Base-by-base conservation (phyloP, 2,113 vertebrate genomes). In the Prionailurus bengalensis region DNA sequence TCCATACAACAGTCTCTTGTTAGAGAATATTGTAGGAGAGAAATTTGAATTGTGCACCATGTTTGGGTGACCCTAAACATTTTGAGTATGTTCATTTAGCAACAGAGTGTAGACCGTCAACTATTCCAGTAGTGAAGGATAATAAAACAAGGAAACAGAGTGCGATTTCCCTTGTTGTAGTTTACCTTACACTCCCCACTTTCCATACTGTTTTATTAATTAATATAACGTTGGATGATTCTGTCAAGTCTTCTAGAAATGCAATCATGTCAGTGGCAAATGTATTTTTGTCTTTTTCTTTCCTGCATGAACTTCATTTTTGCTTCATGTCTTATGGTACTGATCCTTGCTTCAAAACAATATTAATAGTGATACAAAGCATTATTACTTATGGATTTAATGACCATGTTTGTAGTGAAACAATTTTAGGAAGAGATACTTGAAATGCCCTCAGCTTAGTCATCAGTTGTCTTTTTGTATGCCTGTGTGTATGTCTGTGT, bases 401-500 rank as follows among this genome's bases (percentile, higher is more conserved):
- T 63, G 53, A 65, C 15, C 4, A 0, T 29, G 7, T 71, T 74
- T 94, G 29, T 73, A 74, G 31, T 74, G 53, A 91, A 87, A 42
- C 16, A 58, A 58, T 86, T 96, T 96, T 33, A 71, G 51, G 16
- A 93, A 91, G 31, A 84, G 45, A 48, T 91, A 19, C 51, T 71
- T 71, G 5, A 53, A 80, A 80, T 86, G 10, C 15, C 79, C 42
- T 96, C 39, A 89, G 27, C 63, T 42, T 39, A n/a, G 15, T 84
- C 7, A 25, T 74, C 45, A 87, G 16, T 17, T 74, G 10, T 23
- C 71, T 74, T 74, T 74, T 13, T 74, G 23, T 42, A 39, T 25
- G 11, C 10, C 25, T 74, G 58, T 68, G 3, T 53, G 23, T 29
- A 55, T 51, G 17, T 65, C 8, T 68, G n/a, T 85, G 16, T 88